Percentiles rank a stretch among this genome's conserved stretches.
These are phyloP conservation scores for Telmatherina bonti DNA, from an alignment of 2,797 vertebrate species.

Conservation along the genomic window DNA sequence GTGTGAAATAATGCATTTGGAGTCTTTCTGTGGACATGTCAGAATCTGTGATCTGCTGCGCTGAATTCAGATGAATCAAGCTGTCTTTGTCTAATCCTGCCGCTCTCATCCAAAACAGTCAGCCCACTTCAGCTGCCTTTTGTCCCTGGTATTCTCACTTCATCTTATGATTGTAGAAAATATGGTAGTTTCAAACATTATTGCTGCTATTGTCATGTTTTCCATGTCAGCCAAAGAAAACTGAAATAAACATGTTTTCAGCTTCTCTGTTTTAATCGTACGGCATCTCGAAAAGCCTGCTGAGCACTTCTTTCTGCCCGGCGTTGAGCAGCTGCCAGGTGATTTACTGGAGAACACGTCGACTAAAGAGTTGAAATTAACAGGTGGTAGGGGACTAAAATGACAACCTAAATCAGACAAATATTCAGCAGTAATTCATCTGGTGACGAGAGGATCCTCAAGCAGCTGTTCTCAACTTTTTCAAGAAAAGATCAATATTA, in stretches of 20 bases:
- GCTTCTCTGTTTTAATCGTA: too few species aligned
- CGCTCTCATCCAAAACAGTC: constrained; percentile 5
- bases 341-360: neutral
- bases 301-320: neutral
- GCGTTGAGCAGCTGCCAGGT: neutral
- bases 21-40: constrained; percentile 20
- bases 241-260: too few species aligned
- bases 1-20: constrained; percentile 42
- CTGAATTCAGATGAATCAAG: constrained; percentile 39
- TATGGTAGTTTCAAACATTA: too few species aligned
- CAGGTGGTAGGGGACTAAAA: neutral
- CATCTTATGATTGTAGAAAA: neutral
- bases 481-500: too few species aligned
- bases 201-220: too few species aligned
- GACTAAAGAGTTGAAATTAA: neutral
- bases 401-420: neutral
- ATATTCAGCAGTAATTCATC: neutral
- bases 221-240: too few species aligned
- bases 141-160: neutral
- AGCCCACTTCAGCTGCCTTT: neutral
- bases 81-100: constrained; percentile 16
- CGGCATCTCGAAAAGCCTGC: neutral
- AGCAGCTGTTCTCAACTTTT: neutral
- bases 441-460: neutral
- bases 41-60: constrained; percentile 35